A percentile compares a stretch with the other conserved stretches of the same genome.
Conservation (phyloP, 2,797 vertebrate genomes). For the Galagoides demidoff region DNA sequence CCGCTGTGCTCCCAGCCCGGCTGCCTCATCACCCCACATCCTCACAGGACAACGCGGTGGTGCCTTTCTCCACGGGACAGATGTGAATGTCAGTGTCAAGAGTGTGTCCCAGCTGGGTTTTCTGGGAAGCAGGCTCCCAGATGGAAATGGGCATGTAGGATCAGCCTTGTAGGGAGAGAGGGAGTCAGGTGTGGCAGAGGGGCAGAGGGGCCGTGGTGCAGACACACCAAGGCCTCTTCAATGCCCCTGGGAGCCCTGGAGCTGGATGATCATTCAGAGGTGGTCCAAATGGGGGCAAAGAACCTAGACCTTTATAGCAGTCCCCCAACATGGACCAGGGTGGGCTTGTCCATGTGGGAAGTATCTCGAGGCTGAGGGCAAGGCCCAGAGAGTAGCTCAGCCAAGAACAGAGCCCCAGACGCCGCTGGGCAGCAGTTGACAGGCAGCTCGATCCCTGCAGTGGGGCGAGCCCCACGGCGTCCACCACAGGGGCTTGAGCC, state of each 20-base stretch:
- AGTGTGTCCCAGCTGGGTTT: not conserved
- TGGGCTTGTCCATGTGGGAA: rapidly evolving
- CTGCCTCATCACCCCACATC: rapidly evolving
- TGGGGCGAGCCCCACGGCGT: rapidly evolving
- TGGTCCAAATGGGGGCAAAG: not conserved
- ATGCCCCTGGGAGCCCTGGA: not conserved
- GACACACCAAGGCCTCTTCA: rapidly evolving
- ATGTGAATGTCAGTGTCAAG: rapidly evolving
- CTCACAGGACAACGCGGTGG: rapidly evolving
- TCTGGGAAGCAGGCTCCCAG: not conserved
- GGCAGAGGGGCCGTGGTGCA: rapidly evolving
- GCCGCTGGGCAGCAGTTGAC: not conserved
- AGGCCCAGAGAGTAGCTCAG: rapidly evolving
- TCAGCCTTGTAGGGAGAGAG: not conserved
- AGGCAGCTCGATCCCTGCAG: not conserved
- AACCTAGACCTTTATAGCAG: not conserved
- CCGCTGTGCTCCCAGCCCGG: rapidly evolving
- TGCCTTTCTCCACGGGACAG: rapidly evolving
- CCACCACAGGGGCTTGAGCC: rapidly evolving
- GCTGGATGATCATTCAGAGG: not conserved
- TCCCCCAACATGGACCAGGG: not conserved
- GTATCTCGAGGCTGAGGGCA: not conserved
- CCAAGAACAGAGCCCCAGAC: not conserved
- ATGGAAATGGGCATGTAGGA: not conserved
- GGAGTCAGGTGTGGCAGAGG: not conserved